Evolutionary conservation across 2,888 invertebrate genomes (phyloP), one percentile per base, ranked within the genome.

Genomic region (Platerodrilus igneus): DNA sequence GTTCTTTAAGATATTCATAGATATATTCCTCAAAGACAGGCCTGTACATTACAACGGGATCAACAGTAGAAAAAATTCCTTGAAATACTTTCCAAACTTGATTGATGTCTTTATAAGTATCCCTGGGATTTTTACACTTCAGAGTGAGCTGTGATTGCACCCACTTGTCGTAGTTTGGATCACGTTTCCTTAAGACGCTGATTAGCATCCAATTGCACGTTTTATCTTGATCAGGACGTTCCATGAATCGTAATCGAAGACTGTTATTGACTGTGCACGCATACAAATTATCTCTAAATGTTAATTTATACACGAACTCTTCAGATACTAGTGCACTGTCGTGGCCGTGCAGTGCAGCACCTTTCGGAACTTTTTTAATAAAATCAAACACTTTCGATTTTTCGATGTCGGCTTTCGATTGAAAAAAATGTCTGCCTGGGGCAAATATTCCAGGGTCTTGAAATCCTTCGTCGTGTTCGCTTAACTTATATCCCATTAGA

Each of bases 331-430:
- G 59, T 0, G 78, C 78, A 36, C 76, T 77, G 48, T 81, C 80
- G 56, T 86, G 86, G 0, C 77, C 69, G 60, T 86, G 86, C 14
- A 86, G 60, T 0, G 77, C 75, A 0, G 75, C 82, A 2, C 84
- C 88, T 65, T 88, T 88, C 0, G 88, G 87, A 74, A 88, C 76
- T 21, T 67, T 64, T 42, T 74, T 69, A 8, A 88, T 75, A 4
- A 85, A 70, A 48, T 75, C 63, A 56, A 78, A 86, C 0, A 86
- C 77, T 44, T 75, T 70, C 0, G 85, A 83, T 0, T 69, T 50
- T 3, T 73, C 68, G 26, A 87, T 81, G 15, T 69, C 60, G 69
- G 60, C 59, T 53, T 76, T 76, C 2, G 78, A 77, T 1, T 68
- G 59, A 56, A 86, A 78, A 53, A 83, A 82, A 58, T 83, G 83